These are phyloP conservation scores for Ornithoptera alexandrae DNA, from an alignment of 2,888 invertebrate species.

Conservation along the genomic window DNA sequence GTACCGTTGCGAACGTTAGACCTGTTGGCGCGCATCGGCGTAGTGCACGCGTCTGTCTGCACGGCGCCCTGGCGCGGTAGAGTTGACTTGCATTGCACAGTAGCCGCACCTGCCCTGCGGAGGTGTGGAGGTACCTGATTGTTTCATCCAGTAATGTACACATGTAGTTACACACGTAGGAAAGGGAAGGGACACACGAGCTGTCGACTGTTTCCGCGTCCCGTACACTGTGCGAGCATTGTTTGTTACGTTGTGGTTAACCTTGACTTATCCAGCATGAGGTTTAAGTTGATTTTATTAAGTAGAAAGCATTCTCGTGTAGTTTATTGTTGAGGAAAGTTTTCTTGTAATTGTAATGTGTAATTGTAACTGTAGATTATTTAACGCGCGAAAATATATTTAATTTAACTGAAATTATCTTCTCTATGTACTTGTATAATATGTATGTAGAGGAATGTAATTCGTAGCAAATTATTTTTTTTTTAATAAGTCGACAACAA, in stretches of 20 bases:
- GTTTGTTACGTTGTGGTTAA: slow-evolving; percentile 15
- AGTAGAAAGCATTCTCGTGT: slow-evolving; percentile 6
- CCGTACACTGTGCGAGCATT: slow-evolving; percentile 24
- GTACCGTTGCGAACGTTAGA: slow-evolving; percentile 35
- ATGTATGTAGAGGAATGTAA: not conserved
- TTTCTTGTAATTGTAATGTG: not conserved
- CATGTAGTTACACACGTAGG: slow-evolving; percentile 31
- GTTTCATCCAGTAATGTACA: slow-evolving; percentile 48
- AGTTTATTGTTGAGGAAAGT: not conserved
- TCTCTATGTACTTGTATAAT: not conserved
- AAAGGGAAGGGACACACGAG: not conserved
- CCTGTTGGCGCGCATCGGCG: not conserved
- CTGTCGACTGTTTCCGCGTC: slow-evolving; percentile 29
- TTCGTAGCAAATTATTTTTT: slow-evolving; percentile 2
- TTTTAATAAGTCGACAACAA: slow-evolving; percentile 2
- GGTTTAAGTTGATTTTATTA: slow-evolving; percentile 30
- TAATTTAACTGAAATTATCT: not conserved
- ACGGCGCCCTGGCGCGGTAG: slow-evolving; percentile 1
- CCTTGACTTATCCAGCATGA: slow-evolving; percentile 40
- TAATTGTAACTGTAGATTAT: not conserved
- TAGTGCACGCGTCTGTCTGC: no score
- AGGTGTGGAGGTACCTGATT: slow-evolving; percentile 59
- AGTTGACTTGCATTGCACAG: slow-evolving; percentile 32
- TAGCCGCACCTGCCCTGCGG: slow-evolving; percentile 40
- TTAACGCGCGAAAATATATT: not conserved